A percentile compares a stretch with the other conserved stretches of the same genome.
These are phyloP conservation scores for Ciconia nigra DNA, from an alignment of 2,797 vertebrate genomes.

Conservation along the genomic window DNA sequence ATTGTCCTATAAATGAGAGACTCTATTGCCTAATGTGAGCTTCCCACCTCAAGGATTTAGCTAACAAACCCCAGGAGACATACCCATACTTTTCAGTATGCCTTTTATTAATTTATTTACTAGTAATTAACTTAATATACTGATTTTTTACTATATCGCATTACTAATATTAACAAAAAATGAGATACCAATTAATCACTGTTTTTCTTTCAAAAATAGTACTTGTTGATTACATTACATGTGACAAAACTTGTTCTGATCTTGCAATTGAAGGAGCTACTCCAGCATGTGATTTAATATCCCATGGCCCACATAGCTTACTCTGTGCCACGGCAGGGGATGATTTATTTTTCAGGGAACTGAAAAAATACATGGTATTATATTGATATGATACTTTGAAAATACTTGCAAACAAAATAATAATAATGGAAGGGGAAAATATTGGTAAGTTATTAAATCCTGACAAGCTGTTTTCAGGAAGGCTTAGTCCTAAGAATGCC, in stretches of 20 bases:
- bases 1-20: not conserved
- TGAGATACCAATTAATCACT: not conserved
- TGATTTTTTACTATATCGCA: not conserved
- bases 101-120: not conserved
- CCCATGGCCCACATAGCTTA: not conserved
- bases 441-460: not conserved
- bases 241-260: not conserved
- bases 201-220: not conserved
- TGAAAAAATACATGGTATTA: not conserved
- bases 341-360: not conserved
- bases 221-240: not conserved
- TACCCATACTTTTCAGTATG: not conserved
- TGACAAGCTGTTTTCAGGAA: not conserved
- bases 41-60: not conserved
- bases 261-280: not conserved
- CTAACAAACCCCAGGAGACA: not conserved
- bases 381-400: not conserved
- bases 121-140: not conserved
- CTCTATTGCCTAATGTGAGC: not conserved
- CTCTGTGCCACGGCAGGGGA: not conserved
- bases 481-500: not conserved
- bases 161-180: not conserved
- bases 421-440: not conserved
- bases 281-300: not conserved
- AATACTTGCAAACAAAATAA: not conserved